These are phyloP conservation scores for Anableps anableps DNA, from an alignment of 2,797 vertebrate species.

Conservation along the genomic window DNA sequence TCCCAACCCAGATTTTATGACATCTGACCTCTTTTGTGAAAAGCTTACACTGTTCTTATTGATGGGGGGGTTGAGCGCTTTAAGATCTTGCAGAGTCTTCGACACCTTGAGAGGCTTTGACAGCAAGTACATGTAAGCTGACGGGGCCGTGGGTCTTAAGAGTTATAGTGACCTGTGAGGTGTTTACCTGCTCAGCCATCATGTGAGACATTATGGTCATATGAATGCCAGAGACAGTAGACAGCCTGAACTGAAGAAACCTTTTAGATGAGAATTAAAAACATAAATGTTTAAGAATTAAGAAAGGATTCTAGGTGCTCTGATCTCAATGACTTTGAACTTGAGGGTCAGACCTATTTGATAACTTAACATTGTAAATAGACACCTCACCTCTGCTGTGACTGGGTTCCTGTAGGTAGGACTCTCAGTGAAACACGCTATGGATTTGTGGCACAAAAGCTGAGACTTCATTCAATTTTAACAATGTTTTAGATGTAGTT, in stretches of 20 bases:
- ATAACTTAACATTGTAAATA: not conserved
- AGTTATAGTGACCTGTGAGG: conserved; percentile 3
- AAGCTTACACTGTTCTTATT: not conserved
- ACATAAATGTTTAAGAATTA: not conserved
- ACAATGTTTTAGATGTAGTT: conserved; percentile 38
- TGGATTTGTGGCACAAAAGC: conserved; percentile 25
- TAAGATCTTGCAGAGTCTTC: not conserved
- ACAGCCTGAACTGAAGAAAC: conserved; percentile 17
- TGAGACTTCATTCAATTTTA: conserved; percentile 51
- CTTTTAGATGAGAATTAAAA: not conserved
- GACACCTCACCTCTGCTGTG: not conserved
- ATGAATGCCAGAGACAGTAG: not conserved
- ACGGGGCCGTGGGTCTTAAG: not conserved
- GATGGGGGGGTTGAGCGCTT: not conserved
- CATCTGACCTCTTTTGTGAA: not conserved
- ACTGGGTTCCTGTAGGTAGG: conserved; percentile 41
- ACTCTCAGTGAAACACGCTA: conserved; percentile 38
- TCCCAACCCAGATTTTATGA: not conserved
- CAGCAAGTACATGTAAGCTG: not conserved
- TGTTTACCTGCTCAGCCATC: conserved; percentile 4
- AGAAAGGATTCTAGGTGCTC: not conserved
- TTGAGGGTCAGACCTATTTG: not conserved
- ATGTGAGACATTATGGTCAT: not conserved
- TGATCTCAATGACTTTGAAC: not conserved
- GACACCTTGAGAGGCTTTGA: conserved; percentile 8